These are phyloP conservation scores for Excalfactoria chinensis DNA, from an alignment of 2,113 vertebrate genomes.

Conservation along the genomic window DNA sequence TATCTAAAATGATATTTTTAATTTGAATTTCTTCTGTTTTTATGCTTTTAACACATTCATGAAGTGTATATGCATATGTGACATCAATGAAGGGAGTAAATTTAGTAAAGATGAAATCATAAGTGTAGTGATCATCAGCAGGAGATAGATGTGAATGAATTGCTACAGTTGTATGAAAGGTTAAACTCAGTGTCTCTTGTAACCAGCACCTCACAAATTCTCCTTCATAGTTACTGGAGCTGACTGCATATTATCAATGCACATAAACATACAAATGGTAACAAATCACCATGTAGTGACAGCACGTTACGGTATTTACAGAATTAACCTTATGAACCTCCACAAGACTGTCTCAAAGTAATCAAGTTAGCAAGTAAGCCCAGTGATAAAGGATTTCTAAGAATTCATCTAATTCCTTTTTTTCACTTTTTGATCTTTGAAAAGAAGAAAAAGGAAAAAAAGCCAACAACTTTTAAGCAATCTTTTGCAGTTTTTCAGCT, in stretches of 20 bases:
- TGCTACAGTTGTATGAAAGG: background rate
- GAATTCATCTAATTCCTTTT: background rate
- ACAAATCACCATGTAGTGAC: background rate
- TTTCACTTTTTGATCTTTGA: background rate
- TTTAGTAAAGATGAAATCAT: background rate
- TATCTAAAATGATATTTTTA: background rate
- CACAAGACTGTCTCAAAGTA: background rate
- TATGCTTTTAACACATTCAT: background rate
- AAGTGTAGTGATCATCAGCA: background rate
- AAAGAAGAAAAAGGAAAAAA: background rate
- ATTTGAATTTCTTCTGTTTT: background rate
- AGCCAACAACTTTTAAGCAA: background rate
- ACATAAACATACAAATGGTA: background rate
- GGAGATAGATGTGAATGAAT: background rate
- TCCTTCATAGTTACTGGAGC: background rate
- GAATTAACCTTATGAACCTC: background rate
- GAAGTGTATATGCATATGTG: background rate
- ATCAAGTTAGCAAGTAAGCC: background rate
- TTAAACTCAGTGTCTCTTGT: background rate
- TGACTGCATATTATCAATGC: background rate
- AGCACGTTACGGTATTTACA: background rate
- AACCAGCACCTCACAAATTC: background rate
- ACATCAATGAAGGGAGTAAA: background rate
- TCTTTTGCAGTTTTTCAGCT: background rate
- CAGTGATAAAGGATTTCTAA: background rate